Conservation (phyloP, 1,140 invertebrate species). For the Drosophila aff. region DNA sequence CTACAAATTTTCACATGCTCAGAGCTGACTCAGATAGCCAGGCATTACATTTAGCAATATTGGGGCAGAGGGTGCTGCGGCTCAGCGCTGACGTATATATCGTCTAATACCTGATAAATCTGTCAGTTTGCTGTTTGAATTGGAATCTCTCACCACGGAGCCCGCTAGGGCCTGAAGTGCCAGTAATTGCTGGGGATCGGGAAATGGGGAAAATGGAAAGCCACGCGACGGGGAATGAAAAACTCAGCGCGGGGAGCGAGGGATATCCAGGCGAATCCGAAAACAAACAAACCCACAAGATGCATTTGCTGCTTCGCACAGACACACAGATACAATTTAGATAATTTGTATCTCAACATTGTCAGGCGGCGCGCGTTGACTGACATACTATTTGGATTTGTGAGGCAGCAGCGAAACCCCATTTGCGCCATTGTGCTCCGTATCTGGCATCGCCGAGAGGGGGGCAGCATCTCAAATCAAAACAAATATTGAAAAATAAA, state of each 20-base stretch:
- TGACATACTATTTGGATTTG: conserved; percentile 83
- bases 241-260: conserved; percentile 17
- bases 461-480: conserved; percentile 36
- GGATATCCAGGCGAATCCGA: conserved; percentile 26
- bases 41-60: conserved; percentile 10
- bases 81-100: conserved; percentile 69
- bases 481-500: conserved; percentile 71
- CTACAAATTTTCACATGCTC: conserved; percentile 29
- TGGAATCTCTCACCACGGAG: conserved; percentile 80
- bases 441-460: conserved; percentile 31
- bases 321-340: conserved; percentile 77
- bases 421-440: conserved; percentile 39
- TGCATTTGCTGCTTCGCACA: conserved; percentile 60
- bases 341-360: conserved; percentile 84
- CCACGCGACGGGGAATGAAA: conserved; percentile 43
- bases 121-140: conserved; percentile 82
- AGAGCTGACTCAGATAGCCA: conserved; percentile 1
- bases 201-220: conserved; percentile 17
- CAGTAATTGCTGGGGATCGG: conserved; percentile 35
- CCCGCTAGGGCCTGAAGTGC: conserved; percentile 37
- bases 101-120: conserved; percentile 84
- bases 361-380: conserved; percentile 70
- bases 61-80: conserved; percentile 20
- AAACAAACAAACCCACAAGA: conserved; percentile 77
- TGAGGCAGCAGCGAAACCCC: conserved; percentile 24